A percentile compares a stretch with the other conserved stretches of the same genome.
phyloP scores from a whole-genome alignment of 92 coral and sea anemone species.

The Virgularia gustaviana region DNA sequence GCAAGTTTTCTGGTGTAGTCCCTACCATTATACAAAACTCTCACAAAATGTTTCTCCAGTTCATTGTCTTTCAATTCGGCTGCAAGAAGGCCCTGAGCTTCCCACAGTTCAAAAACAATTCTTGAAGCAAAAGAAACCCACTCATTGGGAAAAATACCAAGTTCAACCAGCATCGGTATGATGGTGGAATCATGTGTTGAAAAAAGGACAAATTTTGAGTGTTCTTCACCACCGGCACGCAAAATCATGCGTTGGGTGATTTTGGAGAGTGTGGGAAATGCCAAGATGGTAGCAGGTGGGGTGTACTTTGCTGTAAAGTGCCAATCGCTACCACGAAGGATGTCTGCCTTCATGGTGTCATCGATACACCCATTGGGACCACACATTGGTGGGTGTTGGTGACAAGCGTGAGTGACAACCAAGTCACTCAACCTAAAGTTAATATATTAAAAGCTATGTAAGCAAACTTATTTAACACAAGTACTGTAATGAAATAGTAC shows the following conservation, averaged over 20 bases:
- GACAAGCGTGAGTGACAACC: conserved; percentile 64
- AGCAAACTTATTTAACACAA: too few relatives aligned
- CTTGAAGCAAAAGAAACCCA: conserved; percentile 81
- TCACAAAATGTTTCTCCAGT: conserved; percentile 17
- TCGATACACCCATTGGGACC: conserved; percentile 74
- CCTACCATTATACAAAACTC: conserved; percentile 74
- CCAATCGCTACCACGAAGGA: conserved; percentile 59
- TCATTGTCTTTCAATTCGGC: not conserved
- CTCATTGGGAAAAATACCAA: conserved; percentile 61
- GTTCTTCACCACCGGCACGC: conserved; percentile 42
- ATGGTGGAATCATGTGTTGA: conserved; percentile 84
- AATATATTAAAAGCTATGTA: not conserved
- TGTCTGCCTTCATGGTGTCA: conserved; percentile 45
- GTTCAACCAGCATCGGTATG: conserved; percentile 55
- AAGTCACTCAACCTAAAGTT: conserved; percentile 68
- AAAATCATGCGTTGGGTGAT: conserved; percentile 68
- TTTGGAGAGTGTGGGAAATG: conserved; percentile 68
- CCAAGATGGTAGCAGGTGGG: conserved; percentile 47
- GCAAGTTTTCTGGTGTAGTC: conserved; percentile 62
- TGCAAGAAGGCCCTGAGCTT: conserved; percentile 14
- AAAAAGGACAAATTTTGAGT: conserved; percentile 67
- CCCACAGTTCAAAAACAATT: conserved; percentile 86
- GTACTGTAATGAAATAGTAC: too few relatives aligned
- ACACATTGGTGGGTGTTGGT: conserved; percentile 69
- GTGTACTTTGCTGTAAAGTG: conserved; percentile 60